These are phyloP conservation scores for Pholis gunnellus DNA, from an alignment of 2,113 vertebrate species.

Conservation along the genomic window DNA sequence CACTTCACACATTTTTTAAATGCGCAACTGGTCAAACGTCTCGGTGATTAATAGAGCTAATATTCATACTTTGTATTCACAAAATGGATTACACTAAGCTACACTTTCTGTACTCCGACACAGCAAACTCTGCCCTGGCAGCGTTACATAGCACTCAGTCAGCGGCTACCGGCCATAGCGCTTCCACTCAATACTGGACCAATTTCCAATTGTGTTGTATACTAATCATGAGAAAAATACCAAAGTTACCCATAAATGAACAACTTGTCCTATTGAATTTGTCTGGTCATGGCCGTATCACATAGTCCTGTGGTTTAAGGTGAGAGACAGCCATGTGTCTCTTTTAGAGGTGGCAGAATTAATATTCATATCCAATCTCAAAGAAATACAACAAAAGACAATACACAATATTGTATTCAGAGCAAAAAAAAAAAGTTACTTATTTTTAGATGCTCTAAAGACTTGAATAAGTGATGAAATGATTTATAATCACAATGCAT, in stretches of 20 bases:
- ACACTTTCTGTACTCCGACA: too few relatives aligned
- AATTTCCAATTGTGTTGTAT: too few relatives aligned
- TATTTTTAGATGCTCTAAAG: not conserved
- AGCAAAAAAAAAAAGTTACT: not conserved
- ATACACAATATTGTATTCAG: not conserved
- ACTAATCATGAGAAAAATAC: too few relatives aligned
- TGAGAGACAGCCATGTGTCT: not conserved
- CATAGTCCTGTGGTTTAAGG: not conserved
- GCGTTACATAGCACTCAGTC: not conserved
- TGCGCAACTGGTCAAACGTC: conserved; percentile 12
- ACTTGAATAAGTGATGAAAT: not conserved
- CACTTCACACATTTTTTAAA: conserved; percentile 13
- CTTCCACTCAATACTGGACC: not conserved
- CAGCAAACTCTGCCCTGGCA: too few relatives aligned
- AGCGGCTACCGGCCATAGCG: not conserved
- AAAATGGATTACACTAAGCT: not conserved
- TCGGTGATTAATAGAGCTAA: not conserved
- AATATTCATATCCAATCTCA: not conserved
- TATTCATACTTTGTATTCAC: not conserved
- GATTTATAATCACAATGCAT: not conserved
- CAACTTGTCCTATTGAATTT: not conserved
- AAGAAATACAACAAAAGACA: not conserved
- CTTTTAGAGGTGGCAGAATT: not conserved
- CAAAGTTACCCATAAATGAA: not conserved
- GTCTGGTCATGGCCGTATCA: not conserved